Evolutionary conservation across 2,888 invertebrate genomes (phyloP).

Genomic region (Tetragonula carbonaria): DNA sequence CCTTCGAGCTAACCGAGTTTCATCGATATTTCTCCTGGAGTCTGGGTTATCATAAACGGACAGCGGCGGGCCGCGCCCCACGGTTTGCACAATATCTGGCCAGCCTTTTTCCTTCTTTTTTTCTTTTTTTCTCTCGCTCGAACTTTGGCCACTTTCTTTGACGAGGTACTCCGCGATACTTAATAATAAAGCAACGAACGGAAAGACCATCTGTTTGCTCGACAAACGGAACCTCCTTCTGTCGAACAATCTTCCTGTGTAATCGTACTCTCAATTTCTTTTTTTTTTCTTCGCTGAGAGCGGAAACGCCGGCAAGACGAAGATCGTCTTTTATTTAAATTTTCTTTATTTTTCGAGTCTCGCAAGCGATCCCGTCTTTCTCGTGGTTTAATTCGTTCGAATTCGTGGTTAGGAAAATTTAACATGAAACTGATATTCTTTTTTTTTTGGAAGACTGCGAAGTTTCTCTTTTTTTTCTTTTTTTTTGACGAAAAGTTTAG

Average conservation of each 20-base stretch:
- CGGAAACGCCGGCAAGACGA: no score
- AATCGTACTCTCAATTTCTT: slow-evolving; percentile 7
- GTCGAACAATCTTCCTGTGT: neutral
- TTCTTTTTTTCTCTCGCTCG: neutral
- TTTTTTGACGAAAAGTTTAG: no score
- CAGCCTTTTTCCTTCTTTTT: slow-evolving; percentile 3
- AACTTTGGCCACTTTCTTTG: slow-evolving; percentile 31
- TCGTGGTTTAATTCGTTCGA: no score
- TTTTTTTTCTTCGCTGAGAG: neutral
- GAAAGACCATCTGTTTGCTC: slow-evolving; percentile 12
- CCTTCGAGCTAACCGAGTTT: slow-evolving; percentile 7
- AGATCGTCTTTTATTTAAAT: no score
- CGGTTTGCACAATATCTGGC: slow-evolving; percentile 35
- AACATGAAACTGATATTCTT: no score
- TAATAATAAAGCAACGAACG: slow-evolving; percentile 25
- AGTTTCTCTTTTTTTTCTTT: no score
- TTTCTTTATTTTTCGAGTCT: no score
- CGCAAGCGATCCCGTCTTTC: no score
- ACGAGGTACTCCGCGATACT: slow-evolving; percentile 26
- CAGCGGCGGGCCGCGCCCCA: slow-evolving; percentile 1
- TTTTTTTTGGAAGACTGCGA: no score
- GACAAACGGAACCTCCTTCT: slow-evolving; percentile 11
- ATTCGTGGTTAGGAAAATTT: no score
- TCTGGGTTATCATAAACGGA: slow-evolving; percentile 33
- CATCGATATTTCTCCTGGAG: slow-evolving; percentile 9